Conservation (phyloP, 2,888 invertebrate species). For the Camponotus fellah region DNA sequence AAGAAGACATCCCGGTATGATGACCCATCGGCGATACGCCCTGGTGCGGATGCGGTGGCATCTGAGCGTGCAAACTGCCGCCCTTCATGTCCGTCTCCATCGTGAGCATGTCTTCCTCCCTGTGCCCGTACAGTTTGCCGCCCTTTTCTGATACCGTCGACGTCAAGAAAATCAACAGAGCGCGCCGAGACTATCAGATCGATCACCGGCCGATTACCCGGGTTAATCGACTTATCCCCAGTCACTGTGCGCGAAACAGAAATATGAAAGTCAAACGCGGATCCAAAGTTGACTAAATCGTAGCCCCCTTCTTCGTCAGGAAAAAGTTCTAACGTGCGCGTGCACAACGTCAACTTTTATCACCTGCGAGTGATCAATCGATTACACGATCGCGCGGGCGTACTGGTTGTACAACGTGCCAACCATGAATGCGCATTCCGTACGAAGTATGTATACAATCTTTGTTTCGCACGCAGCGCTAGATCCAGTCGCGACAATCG, state of each 20-base stretch:
- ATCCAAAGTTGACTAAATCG: not conserved
- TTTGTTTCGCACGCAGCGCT: not conserved
- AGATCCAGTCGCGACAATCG: not conserved
- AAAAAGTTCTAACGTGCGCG: not conserved
- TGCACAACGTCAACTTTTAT: not conserved
- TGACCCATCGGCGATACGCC: slow-evolving; percentile 88
- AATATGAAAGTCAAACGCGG: not conserved
- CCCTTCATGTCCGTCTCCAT: slow-evolving; percentile 97
- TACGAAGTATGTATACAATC: not conserved
- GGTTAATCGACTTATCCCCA: not conserved
- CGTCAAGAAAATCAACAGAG: slow-evolving; percentile 68
- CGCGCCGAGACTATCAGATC: slow-evolving; percentile 54
- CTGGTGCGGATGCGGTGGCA: slow-evolving; percentile 94
- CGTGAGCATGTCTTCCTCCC: slow-evolving; percentile 95
- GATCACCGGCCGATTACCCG: not conserved
- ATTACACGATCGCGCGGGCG: slow-evolving; percentile 52
- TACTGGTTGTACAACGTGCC: slow-evolving; percentile 26
- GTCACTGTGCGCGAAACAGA: not conserved
- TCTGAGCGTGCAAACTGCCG: slow-evolving; percentile 94
- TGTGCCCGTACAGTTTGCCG: slow-evolving; percentile 94
- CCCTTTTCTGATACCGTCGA: slow-evolving; percentile 74
- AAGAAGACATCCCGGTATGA: slow-evolving; percentile 88
- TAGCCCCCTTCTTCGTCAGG: not conserved
- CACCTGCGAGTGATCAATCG: slow-evolving; percentile 41
- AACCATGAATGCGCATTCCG: slow-evolving; percentile 1